Conservation (phyloP, 1,140 invertebrate species). For the Drosophila orosa region DNA sequence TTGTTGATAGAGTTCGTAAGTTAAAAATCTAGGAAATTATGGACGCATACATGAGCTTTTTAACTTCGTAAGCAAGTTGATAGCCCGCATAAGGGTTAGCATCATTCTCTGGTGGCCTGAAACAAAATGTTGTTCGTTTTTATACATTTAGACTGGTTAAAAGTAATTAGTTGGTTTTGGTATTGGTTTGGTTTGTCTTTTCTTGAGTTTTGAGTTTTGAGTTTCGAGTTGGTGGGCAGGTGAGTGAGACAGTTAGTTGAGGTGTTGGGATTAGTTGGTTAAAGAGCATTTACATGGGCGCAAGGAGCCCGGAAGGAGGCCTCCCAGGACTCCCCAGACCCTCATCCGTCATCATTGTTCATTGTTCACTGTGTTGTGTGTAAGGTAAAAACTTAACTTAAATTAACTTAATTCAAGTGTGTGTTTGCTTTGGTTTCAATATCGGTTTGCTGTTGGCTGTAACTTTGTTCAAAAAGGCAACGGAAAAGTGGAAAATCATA, state of each 20-base stretch:
- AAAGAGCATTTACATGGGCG: constrained; percentile 78
- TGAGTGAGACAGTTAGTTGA: constrained; percentile 62
- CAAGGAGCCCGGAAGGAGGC: constrained; percentile 19
- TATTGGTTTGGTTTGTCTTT: constrained; percentile 28
- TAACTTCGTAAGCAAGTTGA: constrained; percentile 99
- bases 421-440: constrained; percentile 22
- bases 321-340: constrained; percentile 1
- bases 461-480: constrained; percentile 27
- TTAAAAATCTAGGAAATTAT: constrained; percentile 82
- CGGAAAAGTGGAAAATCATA: constrained; percentile 40
- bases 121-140: constrained; percentile 85
- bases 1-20: constrained; percentile 53
- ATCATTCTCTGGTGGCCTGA: constrained; percentile 93
- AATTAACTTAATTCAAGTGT: constrained; percentile 20
- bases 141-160: constrained; percentile 78
- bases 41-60: constrained; percentile 99
- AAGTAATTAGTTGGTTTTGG: constrained; percentile 50
- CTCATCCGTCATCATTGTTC: constrained; percentile 6
- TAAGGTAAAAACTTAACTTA: constrained; percentile 32
- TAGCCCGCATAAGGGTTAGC: constrained; percentile 94
- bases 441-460: constrained; percentile 26
- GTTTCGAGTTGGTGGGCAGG: constrained; percentile 26
- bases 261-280: constrained; percentile 58
- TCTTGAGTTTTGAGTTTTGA: constrained; percentile 24
- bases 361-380: constrained; percentile 31